phyloP scores from a whole-genome alignment of 2,888 invertebrate genomes.

The Euplexia lucipara region DNA sequence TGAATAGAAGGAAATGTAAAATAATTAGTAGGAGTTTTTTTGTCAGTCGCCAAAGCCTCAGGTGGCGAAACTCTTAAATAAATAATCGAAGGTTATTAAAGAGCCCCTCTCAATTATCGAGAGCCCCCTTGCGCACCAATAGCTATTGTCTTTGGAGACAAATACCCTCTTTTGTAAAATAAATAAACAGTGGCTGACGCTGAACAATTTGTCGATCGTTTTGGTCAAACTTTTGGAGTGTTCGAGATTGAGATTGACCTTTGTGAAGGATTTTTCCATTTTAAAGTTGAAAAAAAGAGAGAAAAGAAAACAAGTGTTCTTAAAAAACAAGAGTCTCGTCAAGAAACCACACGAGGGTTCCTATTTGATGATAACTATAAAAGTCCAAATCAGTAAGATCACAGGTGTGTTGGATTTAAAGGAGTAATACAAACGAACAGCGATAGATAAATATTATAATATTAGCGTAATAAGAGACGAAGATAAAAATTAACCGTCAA shows the following conservation, averaged over 20 bases:
- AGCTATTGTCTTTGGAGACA: slow-evolving; percentile 71
- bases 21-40: slow-evolving; percentile 79
- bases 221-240: slow-evolving; percentile 40
- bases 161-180: slow-evolving; percentile 68
- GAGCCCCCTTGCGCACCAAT: slow-evolving; percentile 59
- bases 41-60: slow-evolving; percentile 79
- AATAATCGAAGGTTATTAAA: slow-evolving; percentile 87
- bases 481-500: slow-evolving; percentile 37
- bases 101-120: slow-evolving; percentile 84
- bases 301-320: not conserved
- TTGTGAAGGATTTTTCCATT: slow-evolving; percentile 7
- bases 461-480: slow-evolving; percentile 1
- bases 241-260: slow-evolving; percentile 9
- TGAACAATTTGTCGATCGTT: slow-evolving; percentile 57
- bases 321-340: not conserved
- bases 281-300: not conserved
- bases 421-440: not conserved
- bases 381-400: not conserved
- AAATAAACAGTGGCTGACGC: slow-evolving; percentile 57
- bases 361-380: too few relatives aligned
- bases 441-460: slow-evolving; percentile 13
- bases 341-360: too few relatives aligned
- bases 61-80: slow-evolving; percentile 87
- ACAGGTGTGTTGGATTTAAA: slow-evolving; percentile 1
- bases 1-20: slow-evolving; percentile 58